phyloP scores from a whole-genome alignment of 1,140 invertebrate genomes.

The Agraylea sexmaculata region DNA sequence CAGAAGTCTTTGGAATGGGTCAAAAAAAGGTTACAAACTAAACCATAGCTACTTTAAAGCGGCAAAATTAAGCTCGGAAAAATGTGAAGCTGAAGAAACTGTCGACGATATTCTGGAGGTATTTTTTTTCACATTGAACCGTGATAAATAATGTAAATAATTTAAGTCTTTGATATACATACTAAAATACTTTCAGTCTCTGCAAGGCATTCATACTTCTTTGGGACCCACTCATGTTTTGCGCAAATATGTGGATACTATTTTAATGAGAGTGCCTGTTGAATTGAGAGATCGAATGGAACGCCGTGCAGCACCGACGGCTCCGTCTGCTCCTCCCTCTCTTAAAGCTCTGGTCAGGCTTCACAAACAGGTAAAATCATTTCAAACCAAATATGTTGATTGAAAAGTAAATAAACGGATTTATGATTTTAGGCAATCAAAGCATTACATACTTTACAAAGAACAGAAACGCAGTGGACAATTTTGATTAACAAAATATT shows the following conservation, averaged over 20 bases:
- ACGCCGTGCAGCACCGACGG: slow-evolving; percentile 49
- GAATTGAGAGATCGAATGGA: slow-evolving; percentile 63
- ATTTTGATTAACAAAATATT: slow-evolving; percentile 70
- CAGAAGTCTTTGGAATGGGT: slow-evolving; percentile 75
- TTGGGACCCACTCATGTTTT: slow-evolving; percentile 57
- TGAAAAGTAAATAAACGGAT: neutral
- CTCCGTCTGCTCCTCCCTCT: slow-evolving; percentile 56
- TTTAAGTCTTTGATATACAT: slow-evolving; percentile 6
- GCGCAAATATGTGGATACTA: slow-evolving; percentile 67
- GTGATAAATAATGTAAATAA: slow-evolving; percentile 3
- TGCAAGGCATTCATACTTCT: slow-evolving; percentile 56
- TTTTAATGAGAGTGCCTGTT: slow-evolving; percentile 74
- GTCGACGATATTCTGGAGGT: slow-evolving; percentile 92
- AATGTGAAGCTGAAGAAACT: slow-evolving; percentile 91
- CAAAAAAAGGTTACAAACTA: slow-evolving; percentile 67
- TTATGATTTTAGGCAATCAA: slow-evolving; percentile 65
- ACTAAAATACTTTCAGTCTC: slow-evolving; percentile 40
- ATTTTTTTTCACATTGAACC: slow-evolving; percentile 20
- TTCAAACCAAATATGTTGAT: no score
- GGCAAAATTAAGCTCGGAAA: slow-evolving; percentile 93
- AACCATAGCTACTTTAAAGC: slow-evolving; percentile 91
- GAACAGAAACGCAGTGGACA: slow-evolving; percentile 88
- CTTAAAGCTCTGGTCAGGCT: slow-evolving; percentile 72
- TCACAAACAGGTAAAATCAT: slow-evolving; percentile 49
- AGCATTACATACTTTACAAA: slow-evolving; percentile 74